A percentile compares a stretch with the other conserved stretches of the same genome.
Conservation (phyloP, 2,113 vertebrate genomes). For the Fregetta grallaria region DNA sequence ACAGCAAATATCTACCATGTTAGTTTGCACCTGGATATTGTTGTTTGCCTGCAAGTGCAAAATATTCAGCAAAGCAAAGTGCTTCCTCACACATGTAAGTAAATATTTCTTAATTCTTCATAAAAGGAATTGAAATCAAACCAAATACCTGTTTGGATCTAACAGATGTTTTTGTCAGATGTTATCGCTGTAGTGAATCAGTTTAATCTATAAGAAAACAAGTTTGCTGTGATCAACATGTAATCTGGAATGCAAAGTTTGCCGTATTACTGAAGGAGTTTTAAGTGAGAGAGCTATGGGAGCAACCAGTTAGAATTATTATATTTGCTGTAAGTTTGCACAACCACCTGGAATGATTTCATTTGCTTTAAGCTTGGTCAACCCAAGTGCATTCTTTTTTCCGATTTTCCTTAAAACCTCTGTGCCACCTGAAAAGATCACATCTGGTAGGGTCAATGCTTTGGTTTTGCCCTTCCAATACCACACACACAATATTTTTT, state of each 20-base stretch:
- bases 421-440: background rate
- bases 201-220: background rate
- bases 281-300: background rate
- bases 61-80: background rate
- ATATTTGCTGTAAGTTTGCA: background rate
- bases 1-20: background rate
- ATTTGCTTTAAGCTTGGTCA: background rate
- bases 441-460: background rate
- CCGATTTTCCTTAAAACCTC: background rate
- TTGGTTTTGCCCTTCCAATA: background rate
- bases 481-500: background rate
- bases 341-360: background rate
- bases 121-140: background rate
- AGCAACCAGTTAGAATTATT: background rate
- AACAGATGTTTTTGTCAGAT: background rate
- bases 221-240: background rate
- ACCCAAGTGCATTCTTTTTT: background rate
- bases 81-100: background rate
- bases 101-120: background rate
- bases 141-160: background rate
- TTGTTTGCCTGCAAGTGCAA: background rate
- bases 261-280: background rate
- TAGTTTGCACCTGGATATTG: background rate
- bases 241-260: background rate
- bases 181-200: background rate